Evolutionary conservation across 2,888 invertebrate species (phyloP).

Genomic region (Rotaria sp.): DNA sequence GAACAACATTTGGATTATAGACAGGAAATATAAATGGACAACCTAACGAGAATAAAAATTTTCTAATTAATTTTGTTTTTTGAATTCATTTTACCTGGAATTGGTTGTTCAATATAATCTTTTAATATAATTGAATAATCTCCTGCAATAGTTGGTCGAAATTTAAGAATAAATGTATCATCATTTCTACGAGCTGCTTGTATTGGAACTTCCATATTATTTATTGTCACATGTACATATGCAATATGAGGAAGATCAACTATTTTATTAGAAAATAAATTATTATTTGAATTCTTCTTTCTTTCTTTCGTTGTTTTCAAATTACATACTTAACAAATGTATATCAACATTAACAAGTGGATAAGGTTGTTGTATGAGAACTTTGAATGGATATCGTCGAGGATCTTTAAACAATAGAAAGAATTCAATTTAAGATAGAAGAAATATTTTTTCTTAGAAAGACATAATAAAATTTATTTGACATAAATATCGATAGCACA

Average conservation of each 20-base stretch:
- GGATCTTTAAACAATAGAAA: background rate
- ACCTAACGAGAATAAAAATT: background rate
- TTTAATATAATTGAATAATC: background rate
- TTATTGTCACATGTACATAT: background rate
- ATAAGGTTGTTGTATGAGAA: background rate
- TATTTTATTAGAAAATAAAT: background rate
- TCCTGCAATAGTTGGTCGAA: background rate
- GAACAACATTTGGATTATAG: background rate
- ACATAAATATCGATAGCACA: no score
- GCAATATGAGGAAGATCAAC: constrained; percentile 8
- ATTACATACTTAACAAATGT: background rate
- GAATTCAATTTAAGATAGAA: no score
- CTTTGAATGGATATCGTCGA: constrained; percentile 23
- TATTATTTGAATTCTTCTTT: background rate
- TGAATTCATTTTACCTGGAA: constrained; percentile 26
- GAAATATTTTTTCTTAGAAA: no score
- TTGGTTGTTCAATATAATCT: background rate
- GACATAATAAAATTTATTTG: no score
- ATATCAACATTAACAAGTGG: background rate
- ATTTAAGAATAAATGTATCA: background rate
- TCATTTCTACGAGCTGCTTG: background rate
- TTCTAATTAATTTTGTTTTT: no score
- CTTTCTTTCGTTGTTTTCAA: no score
- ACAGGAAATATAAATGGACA: constrained; percentile 12
- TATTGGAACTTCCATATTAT: background rate